These are phyloP conservation scores for Dolichopus griseipennis DNA, from an alignment of 2,888 invertebrate genomes.

Conservation along the genomic window DNA sequence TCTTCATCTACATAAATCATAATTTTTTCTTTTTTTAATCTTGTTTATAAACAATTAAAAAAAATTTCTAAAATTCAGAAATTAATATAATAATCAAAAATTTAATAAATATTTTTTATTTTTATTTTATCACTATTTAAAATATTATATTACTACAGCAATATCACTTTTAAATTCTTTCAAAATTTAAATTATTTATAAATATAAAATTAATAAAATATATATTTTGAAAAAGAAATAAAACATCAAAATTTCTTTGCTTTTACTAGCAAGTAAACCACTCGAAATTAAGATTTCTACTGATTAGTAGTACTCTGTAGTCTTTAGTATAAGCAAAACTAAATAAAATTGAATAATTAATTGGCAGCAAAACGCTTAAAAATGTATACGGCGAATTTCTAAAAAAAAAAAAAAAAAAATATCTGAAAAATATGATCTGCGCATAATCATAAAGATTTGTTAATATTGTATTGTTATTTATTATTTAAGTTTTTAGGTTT, in stretches of 20 bases:
- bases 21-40: neutral
- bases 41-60: neutral
- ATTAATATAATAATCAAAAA: no score
- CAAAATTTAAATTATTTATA: no score
- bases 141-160: no score
- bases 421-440: neutral
- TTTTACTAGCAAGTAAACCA: neutral
- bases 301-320: no score
- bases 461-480: no score
- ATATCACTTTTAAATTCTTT: no score
- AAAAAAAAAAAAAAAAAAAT: neutral
- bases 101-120: no score
- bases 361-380: no score
- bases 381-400: neutral
- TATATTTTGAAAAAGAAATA: neutral
- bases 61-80: no score
- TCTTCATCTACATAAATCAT: constrained; percentile 11
- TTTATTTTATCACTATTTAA: no score
- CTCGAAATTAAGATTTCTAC: neutral
- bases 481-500: no score
- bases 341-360: neutral
- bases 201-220: no score
- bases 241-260: neutral
- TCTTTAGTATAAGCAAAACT: neutral
- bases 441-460: neutral